Conservation (phyloP, 2,797 vertebrate genomes). For the Chelon auratus region DNA sequence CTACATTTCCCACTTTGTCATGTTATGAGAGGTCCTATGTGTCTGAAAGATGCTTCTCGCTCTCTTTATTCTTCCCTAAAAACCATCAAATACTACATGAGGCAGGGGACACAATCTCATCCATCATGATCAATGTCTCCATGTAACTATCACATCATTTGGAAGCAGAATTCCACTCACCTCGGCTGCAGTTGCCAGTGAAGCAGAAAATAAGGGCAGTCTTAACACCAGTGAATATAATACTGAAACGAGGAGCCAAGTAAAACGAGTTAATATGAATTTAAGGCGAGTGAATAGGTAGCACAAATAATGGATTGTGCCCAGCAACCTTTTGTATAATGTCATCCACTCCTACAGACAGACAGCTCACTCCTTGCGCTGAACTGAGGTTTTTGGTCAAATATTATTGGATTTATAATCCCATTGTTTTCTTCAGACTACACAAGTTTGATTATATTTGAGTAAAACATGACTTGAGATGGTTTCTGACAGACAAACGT, state of each 20-base stretch:
- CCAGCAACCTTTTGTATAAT: conserved; percentile 48
- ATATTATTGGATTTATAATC: conserved; percentile 48
- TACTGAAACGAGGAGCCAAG: conserved; percentile 45
- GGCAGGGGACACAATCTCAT: conserved; percentile 58
- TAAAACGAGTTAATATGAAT: conserved; percentile 53
- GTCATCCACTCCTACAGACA: conserved; percentile 40
- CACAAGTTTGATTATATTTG: conserved; percentile 38
- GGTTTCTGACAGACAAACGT: conserved; percentile 30
- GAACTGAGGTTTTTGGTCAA: conserved; percentile 39
- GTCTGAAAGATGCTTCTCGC: conserved; percentile 55
- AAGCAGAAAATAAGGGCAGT: conserved; percentile 73
- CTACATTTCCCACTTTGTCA: conserved; percentile 69
- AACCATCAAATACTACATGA: conserved; percentile 49
- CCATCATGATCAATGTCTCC: conserved; percentile 76
- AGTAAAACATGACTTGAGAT: conserved; percentile 33
- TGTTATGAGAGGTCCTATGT: conserved; percentile 40
- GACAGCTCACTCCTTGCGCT: conserved; percentile 16
- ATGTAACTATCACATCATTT: conserved; percentile 71
- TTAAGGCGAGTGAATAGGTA: conserved; percentile 45
- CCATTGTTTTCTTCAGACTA: conserved; percentile 38
- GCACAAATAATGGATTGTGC: conserved; percentile 49
- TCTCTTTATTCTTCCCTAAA: conserved; percentile 41
- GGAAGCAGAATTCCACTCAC: conserved; percentile 61
- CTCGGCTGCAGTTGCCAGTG: conserved; percentile 53
- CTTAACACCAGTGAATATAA: conserved; percentile 52